Evolutionary conservation across 2,113 vertebrate genomes (phyloP).

Genomic region (Ramphastos sulfuratus): DNA sequence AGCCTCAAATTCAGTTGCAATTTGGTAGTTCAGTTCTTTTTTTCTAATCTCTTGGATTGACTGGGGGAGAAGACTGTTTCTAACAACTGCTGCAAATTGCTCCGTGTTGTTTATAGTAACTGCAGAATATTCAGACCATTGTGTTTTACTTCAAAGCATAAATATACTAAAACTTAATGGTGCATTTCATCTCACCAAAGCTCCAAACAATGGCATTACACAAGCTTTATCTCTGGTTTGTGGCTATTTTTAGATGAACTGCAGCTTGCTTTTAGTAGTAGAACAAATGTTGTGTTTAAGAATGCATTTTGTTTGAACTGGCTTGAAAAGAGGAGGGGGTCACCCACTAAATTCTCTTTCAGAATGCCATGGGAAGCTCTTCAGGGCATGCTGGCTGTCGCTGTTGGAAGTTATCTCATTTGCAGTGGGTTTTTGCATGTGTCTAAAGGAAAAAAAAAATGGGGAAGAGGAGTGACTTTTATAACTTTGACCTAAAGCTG

Average conservation of each 20-base stretch:
- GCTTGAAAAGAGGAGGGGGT: background rate
- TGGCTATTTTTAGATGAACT: constrained; percentile 38
- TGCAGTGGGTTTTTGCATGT: background rate
- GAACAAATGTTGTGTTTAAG: background rate
- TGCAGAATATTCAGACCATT: constrained; percentile 55
- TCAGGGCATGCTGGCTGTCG: background rate
- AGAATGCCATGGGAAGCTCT: background rate
- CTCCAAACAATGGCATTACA: constrained; percentile 29
- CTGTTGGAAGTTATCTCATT: background rate
- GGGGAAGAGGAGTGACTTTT: background rate
- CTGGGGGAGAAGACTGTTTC: background rate
- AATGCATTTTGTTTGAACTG: background rate
- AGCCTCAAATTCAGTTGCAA: background rate
- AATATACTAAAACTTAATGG: constrained; percentile 64
- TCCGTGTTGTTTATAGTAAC: constrained; percentile 51
- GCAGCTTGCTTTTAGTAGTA: background rate
- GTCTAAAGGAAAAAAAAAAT: background rate
- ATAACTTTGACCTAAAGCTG: background rate
- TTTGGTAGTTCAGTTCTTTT: background rate
- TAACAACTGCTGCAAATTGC: background rate
- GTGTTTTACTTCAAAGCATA: constrained; percentile 66
- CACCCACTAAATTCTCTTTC: background rate
- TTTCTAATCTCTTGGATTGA: background rate
- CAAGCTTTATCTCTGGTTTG: background rate
- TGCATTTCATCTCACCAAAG: constrained; percentile 39